Evolutionary conservation across 2,888 invertebrate species (phyloP).

Genomic region (Endomychus coccineus): DNA sequence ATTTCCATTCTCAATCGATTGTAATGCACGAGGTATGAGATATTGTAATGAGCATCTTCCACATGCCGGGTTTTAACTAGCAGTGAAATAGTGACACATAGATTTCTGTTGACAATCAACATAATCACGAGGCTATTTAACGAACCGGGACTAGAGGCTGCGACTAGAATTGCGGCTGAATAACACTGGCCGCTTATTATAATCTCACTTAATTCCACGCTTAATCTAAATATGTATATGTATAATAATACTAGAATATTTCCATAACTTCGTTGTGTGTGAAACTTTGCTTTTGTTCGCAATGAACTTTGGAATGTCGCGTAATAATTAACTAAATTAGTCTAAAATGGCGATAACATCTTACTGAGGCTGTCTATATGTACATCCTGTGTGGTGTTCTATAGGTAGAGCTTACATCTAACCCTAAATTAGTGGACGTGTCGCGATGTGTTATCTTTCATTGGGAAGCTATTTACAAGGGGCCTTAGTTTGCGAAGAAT

Average conservation of each 20-base stretch:
- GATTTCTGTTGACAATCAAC: not conserved
- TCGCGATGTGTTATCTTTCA: conserved; percentile 43
- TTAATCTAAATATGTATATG: conserved; percentile 32
- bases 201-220: conserved; percentile 34
- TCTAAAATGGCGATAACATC: conserved; percentile 31
- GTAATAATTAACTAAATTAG: conserved; percentile 29
- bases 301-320: conserved; percentile 34
- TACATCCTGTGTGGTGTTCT: conserved; percentile 32
- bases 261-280: conserved; percentile 44
- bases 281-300: conserved; percentile 43
- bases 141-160: conserved; percentile 38
- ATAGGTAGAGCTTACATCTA: conserved; percentile 32
- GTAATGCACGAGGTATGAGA: too few relatives aligned
- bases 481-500: conserved; percentile 37
- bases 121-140: conserved; percentile 6
- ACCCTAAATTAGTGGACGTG: conserved; percentile 46
- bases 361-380: conserved; percentile 28
- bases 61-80: too few relatives aligned
- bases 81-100: too few relatives aligned
- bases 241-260: conserved; percentile 26
- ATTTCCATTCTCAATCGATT: too few relatives aligned
- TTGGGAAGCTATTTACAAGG: conserved; percentile 40
- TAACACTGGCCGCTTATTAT: conserved; percentile 20
- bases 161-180: conserved; percentile 34
- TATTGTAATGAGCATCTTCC: too few relatives aligned